phyloP scores from a whole-genome alignment of 2,113 vertebrate species.

The Sterrhoptilus dennistouni region DNA sequence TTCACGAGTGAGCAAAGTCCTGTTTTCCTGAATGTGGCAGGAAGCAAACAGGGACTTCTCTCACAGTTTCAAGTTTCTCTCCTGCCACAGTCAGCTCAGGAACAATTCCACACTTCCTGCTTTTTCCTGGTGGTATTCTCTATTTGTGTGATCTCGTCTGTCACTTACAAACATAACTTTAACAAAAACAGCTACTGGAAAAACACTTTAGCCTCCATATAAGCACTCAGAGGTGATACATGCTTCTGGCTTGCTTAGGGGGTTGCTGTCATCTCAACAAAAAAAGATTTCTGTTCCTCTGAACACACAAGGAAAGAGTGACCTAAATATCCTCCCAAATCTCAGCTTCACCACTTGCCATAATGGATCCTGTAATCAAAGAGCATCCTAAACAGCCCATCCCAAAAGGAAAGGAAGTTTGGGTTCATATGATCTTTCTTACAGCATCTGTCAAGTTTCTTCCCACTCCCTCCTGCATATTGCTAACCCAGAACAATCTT shows the following conservation, averaged over 20 bases:
- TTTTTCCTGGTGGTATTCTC: background rate
- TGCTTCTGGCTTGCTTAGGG: background rate
- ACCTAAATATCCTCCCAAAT: background rate
- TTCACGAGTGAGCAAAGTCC: background rate
- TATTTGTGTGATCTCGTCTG: background rate
- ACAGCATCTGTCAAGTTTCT: constrained; percentile 53
- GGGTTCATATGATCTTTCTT: constrained; percentile 56
- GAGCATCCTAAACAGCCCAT: constrained; percentile 23
- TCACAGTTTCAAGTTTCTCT: background rate
- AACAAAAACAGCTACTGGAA: background rate
- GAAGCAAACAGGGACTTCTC: background rate
- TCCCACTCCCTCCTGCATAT: constrained; percentile 43
- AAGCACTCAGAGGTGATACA: background rate
- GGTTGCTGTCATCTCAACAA: background rate
- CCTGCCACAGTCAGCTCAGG: background rate
- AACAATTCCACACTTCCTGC: background rate
- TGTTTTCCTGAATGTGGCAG: background rate
- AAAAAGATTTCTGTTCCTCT: background rate
- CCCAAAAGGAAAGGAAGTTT: constrained; percentile 43
- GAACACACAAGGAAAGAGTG: background rate
- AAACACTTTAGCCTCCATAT: background rate
- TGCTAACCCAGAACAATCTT: constrained; percentile 55
- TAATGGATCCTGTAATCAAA: background rate
- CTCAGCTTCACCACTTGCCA: background rate
- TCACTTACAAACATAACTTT: background rate